Evolutionary conservation across 2,797 vertebrate species (phyloP).

Genomic region (Eurystomus glaucurus): DNA sequence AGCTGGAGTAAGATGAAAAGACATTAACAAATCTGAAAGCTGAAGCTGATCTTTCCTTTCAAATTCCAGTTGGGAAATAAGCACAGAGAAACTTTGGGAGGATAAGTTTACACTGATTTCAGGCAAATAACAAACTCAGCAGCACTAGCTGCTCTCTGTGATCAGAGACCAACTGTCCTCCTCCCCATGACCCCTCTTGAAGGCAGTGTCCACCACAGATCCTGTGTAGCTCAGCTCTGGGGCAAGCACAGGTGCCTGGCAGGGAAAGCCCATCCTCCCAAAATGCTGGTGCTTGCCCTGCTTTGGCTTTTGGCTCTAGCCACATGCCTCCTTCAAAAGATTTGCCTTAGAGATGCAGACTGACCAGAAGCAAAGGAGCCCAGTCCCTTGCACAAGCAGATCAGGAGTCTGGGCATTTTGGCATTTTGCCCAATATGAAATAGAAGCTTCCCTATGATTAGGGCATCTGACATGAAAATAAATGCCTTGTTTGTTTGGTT

Average conservation of each 20-base stretch:
- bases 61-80: not conserved
- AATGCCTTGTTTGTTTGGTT: not conserved
- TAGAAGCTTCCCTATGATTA: not conserved
- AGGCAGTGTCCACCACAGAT: not conserved
- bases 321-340: not conserved
- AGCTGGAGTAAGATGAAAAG: constrained; percentile 7
- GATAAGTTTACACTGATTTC: not conserved
- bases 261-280: fast-evolving
- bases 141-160: fast-evolving
- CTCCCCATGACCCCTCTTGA: fast-evolving
- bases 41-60: not conserved
- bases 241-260: fast-evolving
- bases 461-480: not conserved
- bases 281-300: not conserved
- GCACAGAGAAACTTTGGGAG: not conserved
- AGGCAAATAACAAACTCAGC: not conserved
- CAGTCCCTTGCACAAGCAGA: fast-evolving
- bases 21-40: not conserved
- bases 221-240: not conserved
- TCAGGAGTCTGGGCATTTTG: not conserved
- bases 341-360: not conserved
- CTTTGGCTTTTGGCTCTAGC: not conserved
- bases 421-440: fast-evolving
- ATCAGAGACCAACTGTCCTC: not conserved
- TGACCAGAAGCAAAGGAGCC: not conserved